A percentile compares a stretch with the other conserved stretches of the same genome.
Evolutionary conservation across 2,888 invertebrate species (phyloP).

Genomic region (Leuctra nigra): DNA sequence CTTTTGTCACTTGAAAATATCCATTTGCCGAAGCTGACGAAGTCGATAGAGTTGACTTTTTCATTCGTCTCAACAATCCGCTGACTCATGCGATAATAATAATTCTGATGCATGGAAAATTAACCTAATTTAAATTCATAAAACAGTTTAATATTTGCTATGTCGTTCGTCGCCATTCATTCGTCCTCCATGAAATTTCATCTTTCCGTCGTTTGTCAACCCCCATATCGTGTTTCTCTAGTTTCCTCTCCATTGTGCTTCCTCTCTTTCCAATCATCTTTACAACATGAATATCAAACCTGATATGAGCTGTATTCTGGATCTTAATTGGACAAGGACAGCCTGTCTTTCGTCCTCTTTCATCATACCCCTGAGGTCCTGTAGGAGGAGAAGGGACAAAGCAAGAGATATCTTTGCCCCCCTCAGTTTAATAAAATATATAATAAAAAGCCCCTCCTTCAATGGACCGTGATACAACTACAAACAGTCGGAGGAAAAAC

Average conservation of each 20-base stretch:
- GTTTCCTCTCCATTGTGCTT: no score
- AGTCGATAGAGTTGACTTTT: neutral
- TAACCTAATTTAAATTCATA: slow-evolving; percentile 1
- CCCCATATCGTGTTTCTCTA: slow-evolving; percentile 11
- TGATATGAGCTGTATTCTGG: slow-evolving; percentile 11
- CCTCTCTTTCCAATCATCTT: slow-evolving; percentile 15
- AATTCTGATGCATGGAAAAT: slow-evolving; percentile 7
- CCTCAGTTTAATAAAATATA: slow-evolving; percentile 2
- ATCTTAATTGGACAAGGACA: slow-evolving; percentile 3
- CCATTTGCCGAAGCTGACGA: neutral
- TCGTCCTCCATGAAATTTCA: neutral
- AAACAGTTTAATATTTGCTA: neutral
- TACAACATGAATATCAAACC: slow-evolving; percentile 13
- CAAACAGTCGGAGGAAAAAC: neutral
- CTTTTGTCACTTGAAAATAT: neutral
- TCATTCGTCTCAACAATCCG: neutral
- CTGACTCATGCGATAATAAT: slow-evolving; percentile 6
- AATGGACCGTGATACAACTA: slow-evolving; percentile 5
- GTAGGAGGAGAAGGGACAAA: slow-evolving; percentile 1
- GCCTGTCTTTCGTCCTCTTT: neutral
- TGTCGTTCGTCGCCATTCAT: neutral
- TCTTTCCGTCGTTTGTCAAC: slow-evolving; percentile 1
- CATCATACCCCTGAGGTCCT: neutral
- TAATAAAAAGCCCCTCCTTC: slow-evolving; percentile 15
- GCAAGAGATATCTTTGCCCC: neutral